Base-by-base conservation (phyloP, 2,113 vertebrate species). In the Syrrhaptes paradoxus region DNA sequence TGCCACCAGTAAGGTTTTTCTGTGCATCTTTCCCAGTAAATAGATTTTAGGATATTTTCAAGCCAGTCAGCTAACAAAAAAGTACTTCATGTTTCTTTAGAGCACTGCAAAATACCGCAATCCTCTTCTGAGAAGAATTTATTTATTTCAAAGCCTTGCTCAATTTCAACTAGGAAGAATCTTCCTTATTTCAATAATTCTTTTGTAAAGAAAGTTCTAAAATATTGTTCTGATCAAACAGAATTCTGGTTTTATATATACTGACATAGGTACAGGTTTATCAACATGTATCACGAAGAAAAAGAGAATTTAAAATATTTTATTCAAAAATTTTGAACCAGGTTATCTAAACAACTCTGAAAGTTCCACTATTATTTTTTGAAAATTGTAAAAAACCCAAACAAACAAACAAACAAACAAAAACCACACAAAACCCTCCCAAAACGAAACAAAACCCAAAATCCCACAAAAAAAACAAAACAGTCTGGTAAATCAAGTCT, bases 1-100 rank as follows among this genome's bases (percentile, higher is more conserved):
- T 66, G 18, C 16, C 22, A 52, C 26, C 34, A 93, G 41, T 63
- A 82, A 62, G 71, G 46, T 83, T 52, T 85, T 85, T n/a, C 29
- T 68, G 16, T 51, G 18, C 29, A 52, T 67, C 52, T 77, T 36
- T 93, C 36, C 20, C 31, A 43, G 70, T 71, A 58, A 77, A 67
- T n/a, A 95, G 66, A 87, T 82, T 85, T 94, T 70, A 82, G n/a
- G 45, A 81, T 74, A 65, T 85, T 51, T 88, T 63, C 77, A 74
- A 89, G 52, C 51, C 71, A 89, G 62, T 45, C 34, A 78, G 32
- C 28, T 83, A 72, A 76, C 6, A 46, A 70, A 41, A 83, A 94
- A 94, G 46, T 26, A 54, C 17, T 78, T 62, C 22, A 34, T 8
- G 17, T 5, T 91, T n/a, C 82, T 73, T 80, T 77, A 18, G 24